Conservation (phyloP, 2,888 invertebrate species). For the Esperia sulphurella region DNA sequence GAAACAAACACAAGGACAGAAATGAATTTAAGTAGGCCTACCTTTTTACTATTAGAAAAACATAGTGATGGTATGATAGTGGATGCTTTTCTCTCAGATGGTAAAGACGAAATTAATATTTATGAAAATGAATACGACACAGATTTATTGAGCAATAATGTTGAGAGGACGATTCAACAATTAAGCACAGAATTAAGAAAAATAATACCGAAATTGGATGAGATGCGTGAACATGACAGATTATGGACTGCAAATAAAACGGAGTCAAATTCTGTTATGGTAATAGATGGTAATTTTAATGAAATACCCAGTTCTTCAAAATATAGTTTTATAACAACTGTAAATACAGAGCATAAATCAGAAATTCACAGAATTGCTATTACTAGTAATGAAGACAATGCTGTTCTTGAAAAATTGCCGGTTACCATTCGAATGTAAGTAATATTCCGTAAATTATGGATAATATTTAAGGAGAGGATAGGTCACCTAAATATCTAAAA, state of each 20-base stretch:
- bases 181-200: slow-evolving; percentile 68
- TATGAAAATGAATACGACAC: slow-evolving; percentile 58
- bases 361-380: slow-evolving; percentile 20
- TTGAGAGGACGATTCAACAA: slow-evolving; percentile 70
- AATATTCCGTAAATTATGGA: not conserved
- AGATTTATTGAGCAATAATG: slow-evolving; percentile 58
- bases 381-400: slow-evolving; percentile 11
- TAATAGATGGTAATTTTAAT: slow-evolving; percentile 63
- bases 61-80: slow-evolving; percentile 64
- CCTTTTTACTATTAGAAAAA: slow-evolving; percentile 65
- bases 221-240: slow-evolving; percentile 66
- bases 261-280: slow-evolving; percentile 24
- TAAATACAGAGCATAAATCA: slow-evolving; percentile 23
- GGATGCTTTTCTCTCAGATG: slow-evolving; percentile 80
- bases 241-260: slow-evolving; percentile 53
- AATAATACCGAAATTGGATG: slow-evolving; percentile 71
- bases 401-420: slow-evolving; percentile 22
- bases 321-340: slow-evolving; percentile 20
- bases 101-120: slow-evolving; percentile 75
- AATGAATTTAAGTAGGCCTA: slow-evolving; percentile 68
- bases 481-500: too few species aligned
- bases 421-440: slow-evolving; percentile 37
- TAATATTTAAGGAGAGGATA: not conserved
- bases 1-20: slow-evolving; percentile 59
- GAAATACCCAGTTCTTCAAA: slow-evolving; percentile 45